Evolutionary conservation across 2,888 invertebrate species (phyloP).

Genomic region (Aporophyla nigra): DNA sequence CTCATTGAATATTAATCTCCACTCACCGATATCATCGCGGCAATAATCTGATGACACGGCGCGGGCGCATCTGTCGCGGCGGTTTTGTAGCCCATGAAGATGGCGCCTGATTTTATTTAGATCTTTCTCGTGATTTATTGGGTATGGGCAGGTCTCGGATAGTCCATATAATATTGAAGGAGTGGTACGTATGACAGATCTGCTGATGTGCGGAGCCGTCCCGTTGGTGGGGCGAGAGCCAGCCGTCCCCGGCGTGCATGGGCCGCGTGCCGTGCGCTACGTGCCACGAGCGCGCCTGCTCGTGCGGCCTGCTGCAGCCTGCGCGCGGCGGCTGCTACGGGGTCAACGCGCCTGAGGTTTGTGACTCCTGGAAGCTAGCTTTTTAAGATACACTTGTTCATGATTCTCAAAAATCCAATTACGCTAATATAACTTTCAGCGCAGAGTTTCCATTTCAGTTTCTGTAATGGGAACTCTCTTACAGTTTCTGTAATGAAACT

Average conservation of each 20-base stretch:
- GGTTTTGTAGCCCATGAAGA: too few species aligned
- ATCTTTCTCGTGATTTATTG: too few species aligned
- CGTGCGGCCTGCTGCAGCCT: constrained; percentile 75
- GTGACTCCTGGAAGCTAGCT: constrained; percentile 8
- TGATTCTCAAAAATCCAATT: background rate
- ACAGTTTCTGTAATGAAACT: too few species aligned
- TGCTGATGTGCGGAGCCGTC: constrained; percentile 74
- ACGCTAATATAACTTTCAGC: background rate
- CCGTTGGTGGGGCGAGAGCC: constrained; percentile 75
- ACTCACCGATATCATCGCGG: too few species aligned
- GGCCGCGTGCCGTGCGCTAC: constrained; percentile 67
- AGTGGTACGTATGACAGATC: constrained; percentile 66
- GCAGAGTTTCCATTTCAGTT: background rate
- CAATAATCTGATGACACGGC: too few species aligned
- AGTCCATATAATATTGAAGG: background rate
- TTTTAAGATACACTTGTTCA: background rate
- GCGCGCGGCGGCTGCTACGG: constrained; percentile 74
- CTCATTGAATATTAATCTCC: too few species aligned
- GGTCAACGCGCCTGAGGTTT: constrained; percentile 76
- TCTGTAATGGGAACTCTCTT: too few species aligned
- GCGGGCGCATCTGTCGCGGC: too few species aligned
- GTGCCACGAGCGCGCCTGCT: constrained; percentile 74
- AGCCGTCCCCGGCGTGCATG: constrained; percentile 64
- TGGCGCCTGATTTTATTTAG: too few species aligned
- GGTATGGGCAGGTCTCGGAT: too few species aligned